Evolutionary conservation across 2,888 invertebrate genomes (phyloP).

Genomic region (Trimorus sp.): DNA sequence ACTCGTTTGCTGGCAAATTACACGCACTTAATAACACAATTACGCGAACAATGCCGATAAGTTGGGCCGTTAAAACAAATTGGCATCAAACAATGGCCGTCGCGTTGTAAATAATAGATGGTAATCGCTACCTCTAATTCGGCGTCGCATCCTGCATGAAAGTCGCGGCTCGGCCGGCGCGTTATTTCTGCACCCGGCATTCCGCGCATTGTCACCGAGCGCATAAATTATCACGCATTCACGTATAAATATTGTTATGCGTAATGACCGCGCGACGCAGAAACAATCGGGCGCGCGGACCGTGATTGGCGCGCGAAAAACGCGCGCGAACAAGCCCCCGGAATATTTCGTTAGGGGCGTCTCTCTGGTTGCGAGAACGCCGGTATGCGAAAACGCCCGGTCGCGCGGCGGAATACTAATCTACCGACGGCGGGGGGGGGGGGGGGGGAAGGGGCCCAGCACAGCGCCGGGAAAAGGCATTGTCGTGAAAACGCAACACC

Average conservation of each 20-base stretch:
- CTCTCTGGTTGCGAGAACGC: slow-evolving; percentile 27
- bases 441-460: slow-evolving; percentile 50
- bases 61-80: slow-evolving; percentile 52
- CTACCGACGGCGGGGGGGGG: slow-evolving; percentile 47
- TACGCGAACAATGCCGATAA: slow-evolving; percentile 59
- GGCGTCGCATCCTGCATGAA: slow-evolving; percentile 33
- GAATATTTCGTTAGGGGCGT: slow-evolving; percentile 47
- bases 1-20: slow-evolving; percentile 49
- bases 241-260: slow-evolving; percentile 47
- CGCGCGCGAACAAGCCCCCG: background rate
- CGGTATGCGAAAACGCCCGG: slow-evolving; percentile 75
- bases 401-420: slow-evolving; percentile 75
- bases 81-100: slow-evolving; percentile 52
- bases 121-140: slow-evolving; percentile 56
- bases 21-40: slow-evolving; percentile 56
- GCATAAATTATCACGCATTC: slow-evolving; percentile 48
- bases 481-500: too few relatives aligned
- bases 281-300: slow-evolving; percentile 35
- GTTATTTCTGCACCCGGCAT: too few relatives aligned
- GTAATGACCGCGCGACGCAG: slow-evolving; percentile 11
- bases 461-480: too few relatives aligned
- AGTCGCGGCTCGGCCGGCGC: slow-evolving; percentile 3
- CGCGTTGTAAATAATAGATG: slow-evolving; percentile 57
- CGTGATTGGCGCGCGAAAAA: slow-evolving; percentile 29
- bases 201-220: background rate